Conservation (phyloP, 2,113 vertebrate genomes). For the Cebus imitator region DNA sequence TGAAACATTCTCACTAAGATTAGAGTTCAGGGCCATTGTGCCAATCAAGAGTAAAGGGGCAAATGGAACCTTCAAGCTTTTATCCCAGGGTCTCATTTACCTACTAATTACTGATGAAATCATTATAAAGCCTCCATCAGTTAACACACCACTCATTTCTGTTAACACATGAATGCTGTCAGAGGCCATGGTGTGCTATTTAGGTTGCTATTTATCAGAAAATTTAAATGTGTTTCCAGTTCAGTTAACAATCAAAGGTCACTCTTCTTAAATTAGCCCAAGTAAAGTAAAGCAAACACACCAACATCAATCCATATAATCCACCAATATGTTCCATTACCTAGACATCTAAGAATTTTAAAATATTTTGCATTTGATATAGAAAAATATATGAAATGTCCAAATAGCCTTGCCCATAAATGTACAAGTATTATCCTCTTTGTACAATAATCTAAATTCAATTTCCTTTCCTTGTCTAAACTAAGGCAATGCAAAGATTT, state of each 20-base stretch:
- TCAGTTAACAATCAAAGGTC: constrained; percentile 28
- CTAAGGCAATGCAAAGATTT: neutral
- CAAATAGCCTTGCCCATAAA: neutral
- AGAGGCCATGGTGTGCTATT: neutral
- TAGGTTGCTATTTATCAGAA: constrained; percentile 43
- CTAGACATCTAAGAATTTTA: neutral
- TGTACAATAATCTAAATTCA: neutral
- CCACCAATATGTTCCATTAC: neutral
- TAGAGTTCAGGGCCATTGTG: constrained; percentile 9
- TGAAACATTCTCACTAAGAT: neutral
- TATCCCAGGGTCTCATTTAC: constrained; percentile 37
- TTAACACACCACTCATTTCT: constrained; percentile 51
- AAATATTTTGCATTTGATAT: neutral
- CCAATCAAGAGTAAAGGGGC: constrained; percentile 30
- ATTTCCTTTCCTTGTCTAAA: neutral
- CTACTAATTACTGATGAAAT: constrained; percentile 65
- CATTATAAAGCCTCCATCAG: constrained; percentile 11
- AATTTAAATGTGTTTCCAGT: constrained; percentile 50
- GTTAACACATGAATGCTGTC: constrained; percentile 54
- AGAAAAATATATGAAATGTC: neutral
- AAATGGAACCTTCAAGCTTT: constrained; percentile 53
- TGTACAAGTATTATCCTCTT: neutral
- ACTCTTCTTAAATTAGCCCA: constrained; percentile 46
- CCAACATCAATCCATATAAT: neutral
- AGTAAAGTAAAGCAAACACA: neutral